These are phyloP conservation scores for Lordiphosa fenestrarum DNA, from an alignment of 2,888 invertebrate species.

Conservation along the genomic window DNA sequence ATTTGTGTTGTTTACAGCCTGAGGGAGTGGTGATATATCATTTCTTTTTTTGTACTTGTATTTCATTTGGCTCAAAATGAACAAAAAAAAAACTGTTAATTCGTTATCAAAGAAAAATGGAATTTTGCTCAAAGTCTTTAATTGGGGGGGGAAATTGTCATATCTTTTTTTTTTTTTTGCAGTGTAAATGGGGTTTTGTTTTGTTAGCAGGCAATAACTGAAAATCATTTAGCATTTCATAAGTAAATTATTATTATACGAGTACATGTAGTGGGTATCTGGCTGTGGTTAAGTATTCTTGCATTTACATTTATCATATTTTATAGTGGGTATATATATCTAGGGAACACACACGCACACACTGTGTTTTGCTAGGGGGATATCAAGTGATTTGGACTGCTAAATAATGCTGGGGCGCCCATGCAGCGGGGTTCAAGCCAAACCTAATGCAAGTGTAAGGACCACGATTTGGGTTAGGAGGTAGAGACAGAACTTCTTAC, in stretches of 20 bases:
- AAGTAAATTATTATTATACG: slow-evolving; percentile 37
- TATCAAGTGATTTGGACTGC: not conserved
- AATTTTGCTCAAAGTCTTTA: not conserved
- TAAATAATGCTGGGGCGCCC: slow-evolving; percentile 27
- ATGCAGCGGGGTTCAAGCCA: slow-evolving; percentile 47
- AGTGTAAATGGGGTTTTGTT: slow-evolving; percentile 10
- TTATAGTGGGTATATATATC: slow-evolving; percentile 30
- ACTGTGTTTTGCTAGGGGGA: slow-evolving; percentile 32
- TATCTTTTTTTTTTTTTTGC: slow-evolving; percentile 13
- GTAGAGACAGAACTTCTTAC: slow-evolving; percentile 6
- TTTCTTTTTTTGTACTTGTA: slow-evolving; percentile 22
- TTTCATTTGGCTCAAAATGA: slow-evolving; percentile 14
- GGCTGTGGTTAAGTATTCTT: slow-evolving; percentile 17
- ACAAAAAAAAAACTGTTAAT: slow-evolving; percentile 12
- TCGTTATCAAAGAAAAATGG: slow-evolving; percentile 9
- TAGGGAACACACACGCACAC: slow-evolving; percentile 44
- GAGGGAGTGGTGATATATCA: slow-evolving; percentile 72
- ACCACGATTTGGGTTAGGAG: not conserved
- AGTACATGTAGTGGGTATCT: slow-evolving; percentile 42
- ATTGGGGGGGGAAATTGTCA: not conserved
- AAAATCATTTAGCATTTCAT: slow-evolving; percentile 43
- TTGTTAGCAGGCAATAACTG: slow-evolving; percentile 45
- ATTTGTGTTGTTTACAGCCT: slow-evolving; percentile 81
- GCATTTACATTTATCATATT: slow-evolving; percentile 11
- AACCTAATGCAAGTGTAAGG: slow-evolving; percentile 20